Evolutionary conservation across 1,140 invertebrate genomes (phyloP).

Genomic region (Diorhabda elongata): DNA sequence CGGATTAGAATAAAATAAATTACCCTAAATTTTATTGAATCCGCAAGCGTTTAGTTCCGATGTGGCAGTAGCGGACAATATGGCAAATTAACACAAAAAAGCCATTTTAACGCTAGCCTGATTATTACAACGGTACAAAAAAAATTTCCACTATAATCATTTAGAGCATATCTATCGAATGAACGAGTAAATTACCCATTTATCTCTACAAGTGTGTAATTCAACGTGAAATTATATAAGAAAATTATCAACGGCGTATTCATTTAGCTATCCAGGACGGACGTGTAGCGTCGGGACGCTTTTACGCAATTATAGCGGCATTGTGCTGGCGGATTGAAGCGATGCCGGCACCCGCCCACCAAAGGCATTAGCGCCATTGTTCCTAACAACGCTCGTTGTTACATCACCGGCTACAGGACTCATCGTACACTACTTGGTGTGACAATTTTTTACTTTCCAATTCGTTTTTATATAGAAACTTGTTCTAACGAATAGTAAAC

Average conservation of each 20-base stretch:
- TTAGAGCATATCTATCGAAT: conserved; percentile 1
- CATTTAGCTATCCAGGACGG: conserved; percentile 10
- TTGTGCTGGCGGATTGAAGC: conserved; percentile 8
- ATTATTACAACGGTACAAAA: neutral
- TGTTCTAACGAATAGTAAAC: no score
- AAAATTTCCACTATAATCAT: neutral
- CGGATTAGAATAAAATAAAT: no score
- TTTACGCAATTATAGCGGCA: conserved; percentile 13
- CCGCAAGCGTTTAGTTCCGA: neutral
- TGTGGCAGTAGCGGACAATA: neutral
- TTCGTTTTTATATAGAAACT: no score
- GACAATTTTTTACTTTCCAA: neutral
- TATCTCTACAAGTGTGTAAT: conserved; percentile 14
- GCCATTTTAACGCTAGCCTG: neutral
- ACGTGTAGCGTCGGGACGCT: conserved; percentile 7
- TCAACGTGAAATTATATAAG: conserved; percentile 16
- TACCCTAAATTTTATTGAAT: no score
- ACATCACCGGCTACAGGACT: conserved; percentile 6
- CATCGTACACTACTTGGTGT: conserved; percentile 5
- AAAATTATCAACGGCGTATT: conserved; percentile 15
- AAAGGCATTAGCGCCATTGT: conserved; percentile 11
- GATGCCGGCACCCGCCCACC: conserved; percentile 5
- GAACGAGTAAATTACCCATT: conserved; percentile 8
- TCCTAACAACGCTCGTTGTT: conserved; percentile 4
- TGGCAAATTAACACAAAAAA: neutral